Base-by-base conservation (phyloP, 1,140 invertebrate species). In the Atta cephalotes region DNA sequence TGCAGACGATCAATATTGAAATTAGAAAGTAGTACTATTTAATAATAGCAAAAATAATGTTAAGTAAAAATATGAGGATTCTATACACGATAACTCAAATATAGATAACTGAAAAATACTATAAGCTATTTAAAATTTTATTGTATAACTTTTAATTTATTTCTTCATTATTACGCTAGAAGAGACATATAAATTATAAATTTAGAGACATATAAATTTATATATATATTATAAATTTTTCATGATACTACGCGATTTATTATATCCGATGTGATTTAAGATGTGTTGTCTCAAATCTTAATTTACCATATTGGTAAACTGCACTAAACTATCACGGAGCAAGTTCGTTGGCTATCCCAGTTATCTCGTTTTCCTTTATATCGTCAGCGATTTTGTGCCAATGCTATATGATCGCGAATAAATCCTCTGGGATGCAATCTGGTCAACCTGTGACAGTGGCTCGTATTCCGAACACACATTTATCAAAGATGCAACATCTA, bases 401-500 rank as follows among this genome's bases (percentile, higher is more conserved):
- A 79, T 85, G 82, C 39, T 66, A 56, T 53, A 79, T 45, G 82
- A 85, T 85, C 74, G 74, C 82, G 62, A 85, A 85, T 85, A 85
- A 85, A 85, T 85, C 65, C 74, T 56, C 31, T 21, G 82, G 74
- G 51, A 85, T 85, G 82, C 82, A 85, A 85, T 85, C 82, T 85
- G 82, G 82, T 58, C 82, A 68, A 28, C 21, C 82, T 31, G 82
- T 85, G 82, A 85, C 82, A 85, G 74, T 39, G 80, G 74, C 74
- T 58, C 71, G 82, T 85, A 85, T 79, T 53, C 49, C 82, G 76
- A 79, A 58, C 82, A 53, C 82, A 56, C 82, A 85, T 85, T 85
- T 85, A 79, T 85, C 82, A 85, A 85, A 60, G 74, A 79, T 53
- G 82, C 53, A 85, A 85, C 82, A 85, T 85, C 82, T 85, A 85